Base-by-base conservation (phyloP, 2,113 vertebrate species). In the Seriola quinqueradiata region DNA sequence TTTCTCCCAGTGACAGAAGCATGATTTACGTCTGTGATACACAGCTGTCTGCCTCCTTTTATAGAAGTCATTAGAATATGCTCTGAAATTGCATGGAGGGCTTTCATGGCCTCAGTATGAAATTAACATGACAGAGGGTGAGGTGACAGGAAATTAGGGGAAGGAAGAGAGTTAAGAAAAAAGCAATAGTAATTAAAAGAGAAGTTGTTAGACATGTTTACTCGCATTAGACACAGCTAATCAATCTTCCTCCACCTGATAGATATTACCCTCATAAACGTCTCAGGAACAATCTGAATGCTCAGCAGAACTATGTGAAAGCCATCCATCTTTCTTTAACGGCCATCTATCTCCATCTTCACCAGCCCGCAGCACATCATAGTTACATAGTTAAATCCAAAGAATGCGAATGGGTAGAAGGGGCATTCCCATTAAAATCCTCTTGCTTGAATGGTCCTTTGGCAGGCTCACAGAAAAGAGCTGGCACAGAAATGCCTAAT, bases 231-330 rank as follows among this genome's bases (percentile, higher is more conserved):
- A 68, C 65, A 68, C 19, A 68, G 64, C 25, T 63, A 71, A 84
- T 92, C 78, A 74, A 83, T 89, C 91, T 88, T 50, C 69, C 32
- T 68, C 50, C 11, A 82, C 48, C 64, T 77, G 77, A 73, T 81
- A 79, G 76, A 83, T 67, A 88, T 84, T 76, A 72, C 57, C 64
- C 42, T 83, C 77, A 87, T 83, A 83, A 88, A 86, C 69, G 76
- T 65, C 2, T 44, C 50, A 63, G 63, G 64, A 77, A 79, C 82
- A 85, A 42, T 73, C 54, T 66, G n/a, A 85, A 83, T 74, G 69
- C 58, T 76, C 65, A 55, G 71, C 76, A 70, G 46, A 59, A 66
- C 32, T 23, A 32, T 54, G 54, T 78, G 70, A 79, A 79, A 80
- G 67, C 28, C 63, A 92, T 90, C 83, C 21, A 70, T 89, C 84